phyloP scores from a whole-genome alignment of 2,113 vertebrate genomes.

The Alaudala cheleensis region DNA sequence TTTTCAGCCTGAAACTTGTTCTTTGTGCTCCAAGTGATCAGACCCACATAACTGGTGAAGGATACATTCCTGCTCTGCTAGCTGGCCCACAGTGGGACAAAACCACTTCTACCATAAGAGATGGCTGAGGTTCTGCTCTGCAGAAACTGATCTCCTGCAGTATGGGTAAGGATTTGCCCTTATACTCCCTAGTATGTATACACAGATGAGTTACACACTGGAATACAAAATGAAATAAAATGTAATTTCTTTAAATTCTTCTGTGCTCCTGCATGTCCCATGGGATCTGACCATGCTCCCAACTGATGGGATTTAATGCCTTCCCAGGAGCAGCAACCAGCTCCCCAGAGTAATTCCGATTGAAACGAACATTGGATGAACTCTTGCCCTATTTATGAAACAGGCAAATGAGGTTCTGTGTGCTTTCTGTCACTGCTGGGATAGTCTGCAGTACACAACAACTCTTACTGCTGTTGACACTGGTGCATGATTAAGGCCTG shows the following conservation, averaged over 20 bases:
- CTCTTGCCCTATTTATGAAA: not conserved
- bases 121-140: not conserved
- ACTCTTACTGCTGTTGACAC: not conserved
- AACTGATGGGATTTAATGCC: not conserved
- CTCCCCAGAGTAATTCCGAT: not conserved
- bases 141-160: not conserved
- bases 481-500: not conserved
- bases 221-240: not conserved
- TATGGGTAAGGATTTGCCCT: not conserved
- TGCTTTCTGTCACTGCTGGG: not conserved
- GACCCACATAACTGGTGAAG: not conserved
- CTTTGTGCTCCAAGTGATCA: not conserved
- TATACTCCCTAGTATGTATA: not conserved
- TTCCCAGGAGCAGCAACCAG: not conserved
- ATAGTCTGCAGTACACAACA: not conserved
- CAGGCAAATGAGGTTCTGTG: not conserved
- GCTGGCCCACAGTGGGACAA: not conserved
- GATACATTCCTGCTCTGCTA: not conserved
- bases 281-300: not conserved
- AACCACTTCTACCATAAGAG: not conserved
- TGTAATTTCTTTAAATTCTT: not conserved
- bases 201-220: not conserved
- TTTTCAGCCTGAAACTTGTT: not conserved
- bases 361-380: not conserved
- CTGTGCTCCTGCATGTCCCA: not conserved